phyloP scores from a whole-genome alignment of 1,140 invertebrate species.

The Hydropsyche tenuis region DNA sequence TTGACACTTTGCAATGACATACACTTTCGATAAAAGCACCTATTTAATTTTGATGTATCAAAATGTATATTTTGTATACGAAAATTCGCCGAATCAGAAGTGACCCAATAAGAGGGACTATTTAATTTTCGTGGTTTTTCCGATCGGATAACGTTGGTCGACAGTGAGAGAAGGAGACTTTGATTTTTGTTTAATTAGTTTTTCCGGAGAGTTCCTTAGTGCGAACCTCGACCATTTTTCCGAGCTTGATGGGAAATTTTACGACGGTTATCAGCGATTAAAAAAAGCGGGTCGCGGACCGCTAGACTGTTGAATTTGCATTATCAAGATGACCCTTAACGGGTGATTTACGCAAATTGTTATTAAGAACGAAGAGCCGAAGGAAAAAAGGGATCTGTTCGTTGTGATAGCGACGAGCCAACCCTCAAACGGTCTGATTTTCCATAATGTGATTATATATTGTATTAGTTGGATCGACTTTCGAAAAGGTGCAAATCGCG shows the following conservation, averaged over 20 bases:
- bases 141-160: too few relatives aligned
- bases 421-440: background rate
- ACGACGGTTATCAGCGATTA: constrained; percentile 38
- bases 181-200: constrained; percentile 48
- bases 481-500: too few relatives aligned
- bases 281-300: constrained; percentile 33
- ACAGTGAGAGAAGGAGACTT: constrained; percentile 8
- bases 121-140: too few relatives aligned
- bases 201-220: constrained; percentile 19
- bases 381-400: constrained; percentile 7
- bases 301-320: constrained; percentile 37
- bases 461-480: too few relatives aligned
- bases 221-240: constrained; percentile 8
- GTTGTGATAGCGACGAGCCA: background rate
- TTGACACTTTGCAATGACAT: constrained; percentile 21
- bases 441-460: too few relatives aligned
- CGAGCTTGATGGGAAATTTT: constrained; percentile 30
- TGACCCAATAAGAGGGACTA: too few relatives aligned
- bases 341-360: constrained; percentile 37
- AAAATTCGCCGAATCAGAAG: too few relatives aligned
- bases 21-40: too few relatives aligned
- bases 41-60: too few relatives aligned
- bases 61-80: too few relatives aligned
- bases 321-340: constrained; percentile 40
- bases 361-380: constrained; percentile 27